phyloP scores from a whole-genome alignment of 2,797 vertebrate species.

The Falco novaeseelandiae region DNA sequence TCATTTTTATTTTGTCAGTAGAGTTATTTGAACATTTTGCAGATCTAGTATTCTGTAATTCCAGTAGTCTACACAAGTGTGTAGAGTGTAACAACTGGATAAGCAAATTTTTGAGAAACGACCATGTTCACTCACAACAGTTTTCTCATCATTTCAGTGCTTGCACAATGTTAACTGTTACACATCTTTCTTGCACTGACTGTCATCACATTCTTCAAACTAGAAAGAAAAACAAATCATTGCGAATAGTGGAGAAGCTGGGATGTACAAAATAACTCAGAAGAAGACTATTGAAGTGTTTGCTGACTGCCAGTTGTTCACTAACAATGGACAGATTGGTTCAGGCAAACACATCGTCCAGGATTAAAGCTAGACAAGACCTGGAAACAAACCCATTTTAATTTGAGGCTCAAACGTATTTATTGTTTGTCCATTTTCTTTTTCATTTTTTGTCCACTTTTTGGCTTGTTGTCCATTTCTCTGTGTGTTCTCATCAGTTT shows the following conservation, averaged over 20 bases:
- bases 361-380: neutral
- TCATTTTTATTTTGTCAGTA: neutral
- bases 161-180: slow-evolving; percentile 37
- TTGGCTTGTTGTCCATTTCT: neutral
- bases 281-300: neutral
- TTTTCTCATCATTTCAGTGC: neutral
- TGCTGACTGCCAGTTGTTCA: neutral
- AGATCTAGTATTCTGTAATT: neutral
- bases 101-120: neutral
- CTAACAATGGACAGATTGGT: neutral
- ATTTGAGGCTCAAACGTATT: neutral
- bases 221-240: neutral
- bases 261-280: neutral
- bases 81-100: neutral
- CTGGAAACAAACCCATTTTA: neutral
- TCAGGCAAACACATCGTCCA: neutral
- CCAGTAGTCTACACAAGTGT: neutral
- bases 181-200: neutral
- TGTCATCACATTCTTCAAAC: slow-evolving; percentile 10
- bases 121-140: neutral
- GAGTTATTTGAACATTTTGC: neutral
- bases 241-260: neutral
- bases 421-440: neutral
- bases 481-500: neutral
- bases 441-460: neutral